Conservation (phyloP, 2,888 invertebrate genomes). For the Chloroclysta siterata region DNA sequence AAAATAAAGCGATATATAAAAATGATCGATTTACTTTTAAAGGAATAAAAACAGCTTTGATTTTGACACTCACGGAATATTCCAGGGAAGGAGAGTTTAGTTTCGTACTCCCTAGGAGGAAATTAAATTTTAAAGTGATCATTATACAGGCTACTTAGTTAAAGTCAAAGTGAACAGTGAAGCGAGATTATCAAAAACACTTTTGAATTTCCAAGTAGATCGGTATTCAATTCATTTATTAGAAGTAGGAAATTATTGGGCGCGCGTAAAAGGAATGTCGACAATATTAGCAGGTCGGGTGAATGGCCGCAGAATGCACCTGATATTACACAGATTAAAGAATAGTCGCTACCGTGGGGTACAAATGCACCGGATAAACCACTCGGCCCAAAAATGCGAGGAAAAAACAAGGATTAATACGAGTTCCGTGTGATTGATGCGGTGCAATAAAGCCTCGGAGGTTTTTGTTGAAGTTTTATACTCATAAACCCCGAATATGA, state of each 20-base stretch:
- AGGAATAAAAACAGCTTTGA: too few species aligned
- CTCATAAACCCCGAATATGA: conserved; percentile 4
- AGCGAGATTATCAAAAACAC: too few species aligned
- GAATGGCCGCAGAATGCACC: conserved; percentile 74
- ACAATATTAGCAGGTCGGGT: conserved; percentile 64
- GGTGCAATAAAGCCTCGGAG: conserved; percentile 29
- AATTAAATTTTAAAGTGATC: too few species aligned
- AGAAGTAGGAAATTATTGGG: conserved; percentile 32
- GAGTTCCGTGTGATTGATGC: conserved; percentile 52
- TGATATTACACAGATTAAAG: conserved; percentile 56
- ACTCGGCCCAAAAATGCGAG: conserved; percentile 68
- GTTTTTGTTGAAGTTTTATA: conserved; percentile 18
- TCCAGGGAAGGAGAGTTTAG: too few species aligned
- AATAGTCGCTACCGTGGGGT: conserved; percentile 11
- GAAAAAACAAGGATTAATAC: conserved; percentile 63
- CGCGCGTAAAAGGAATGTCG: conserved; percentile 48
- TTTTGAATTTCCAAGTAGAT: neutral
- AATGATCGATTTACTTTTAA: too few species aligned
- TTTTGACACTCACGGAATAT: too few species aligned
- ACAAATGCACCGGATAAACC: conserved; percentile 54
- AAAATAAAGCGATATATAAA: too few species aligned
- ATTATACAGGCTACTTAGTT: too few species aligned
- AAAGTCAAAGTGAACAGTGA: too few species aligned
- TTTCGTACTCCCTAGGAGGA: too few species aligned
- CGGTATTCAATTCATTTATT: neutral